Evolutionary conservation across 2,888 invertebrate genomes (phyloP), one percentile per base, ranked within the genome.

Genomic region (Eumerus sabulonum): DNA sequence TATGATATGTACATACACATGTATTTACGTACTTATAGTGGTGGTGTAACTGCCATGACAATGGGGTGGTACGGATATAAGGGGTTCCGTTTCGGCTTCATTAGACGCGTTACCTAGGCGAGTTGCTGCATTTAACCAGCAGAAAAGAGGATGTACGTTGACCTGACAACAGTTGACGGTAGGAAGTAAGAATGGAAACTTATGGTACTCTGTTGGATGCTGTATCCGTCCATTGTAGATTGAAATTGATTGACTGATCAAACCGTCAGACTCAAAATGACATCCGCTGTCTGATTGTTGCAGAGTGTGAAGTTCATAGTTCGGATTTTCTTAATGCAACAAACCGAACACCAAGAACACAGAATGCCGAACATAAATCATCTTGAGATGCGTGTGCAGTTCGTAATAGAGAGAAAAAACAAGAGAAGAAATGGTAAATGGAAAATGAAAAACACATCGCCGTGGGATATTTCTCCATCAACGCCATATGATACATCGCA

Each of bases 401-500:
- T 27, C 54, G 54, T 35, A 73, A 67, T 12, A 70, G 19, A 18
- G 50, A 53, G 14, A 27, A 19, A 47, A 9, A 14, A 38, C 45
- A 13, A 63, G n/a, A 56, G 47, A 59, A 44, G 42, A 35, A 36
- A 19, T 4, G 27, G 27, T 27, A 27, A 51, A 66, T 62, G 73
- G 59, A 64, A 68, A 79, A 68, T 74, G 74, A 53, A 70, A 74
- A 79, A 74, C 64, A 67, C 56, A 54, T 63, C 64, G 79, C 79
- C 70, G 79, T 79, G 79, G 79, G 79, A 74, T 79, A 74, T 70
- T 74, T 74, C 73, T 60, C 68, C 79, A 74, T 74, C 64, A 79
- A 70, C 74, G 56, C 74, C 74, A 70, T 60, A 50, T 70, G 68
- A 74, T 77, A 57, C 71, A 60, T 66, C 54, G 12, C 4, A 71